Evolutionary conservation across 2,888 invertebrate species (phyloP).

Genomic region (Calliopum simillimum): DNA sequence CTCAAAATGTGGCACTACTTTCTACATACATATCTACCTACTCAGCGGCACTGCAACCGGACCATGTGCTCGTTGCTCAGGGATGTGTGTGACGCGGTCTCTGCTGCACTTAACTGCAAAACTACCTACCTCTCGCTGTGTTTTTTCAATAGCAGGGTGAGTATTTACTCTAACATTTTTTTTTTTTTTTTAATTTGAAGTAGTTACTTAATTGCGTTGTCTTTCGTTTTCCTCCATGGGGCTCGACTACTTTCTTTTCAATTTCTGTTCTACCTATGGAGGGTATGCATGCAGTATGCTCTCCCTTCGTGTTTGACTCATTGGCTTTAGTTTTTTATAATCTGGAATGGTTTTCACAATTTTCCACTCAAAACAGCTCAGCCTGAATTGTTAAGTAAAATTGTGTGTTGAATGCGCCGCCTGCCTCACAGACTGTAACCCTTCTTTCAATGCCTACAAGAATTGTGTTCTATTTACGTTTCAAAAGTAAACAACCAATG

Average conservation of each 20-base stretch:
- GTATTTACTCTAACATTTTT: slow-evolving; percentile 27
- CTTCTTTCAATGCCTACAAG: background rate
- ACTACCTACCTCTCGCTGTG: background rate
- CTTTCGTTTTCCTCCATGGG: background rate
- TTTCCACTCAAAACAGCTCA: background rate
- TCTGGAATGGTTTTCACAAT: background rate
- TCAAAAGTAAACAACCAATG: background rate
- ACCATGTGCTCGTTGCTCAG: background rate
- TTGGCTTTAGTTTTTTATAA: background rate
- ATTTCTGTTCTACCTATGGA: background rate
- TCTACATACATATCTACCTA: slow-evolving; percentile 6
- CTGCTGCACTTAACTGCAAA: background rate
- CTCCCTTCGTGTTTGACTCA: background rate
- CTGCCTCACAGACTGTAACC: background rate
- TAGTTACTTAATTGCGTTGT: slow-evolving; percentile 39
- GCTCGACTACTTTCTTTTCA: background rate
- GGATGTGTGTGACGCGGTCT: background rate
- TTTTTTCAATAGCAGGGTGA: slow-evolving; percentile 25
- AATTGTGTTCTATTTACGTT: background rate
- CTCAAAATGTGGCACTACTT: slow-evolving; percentile 23
- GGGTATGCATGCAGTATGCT: too few relatives aligned
- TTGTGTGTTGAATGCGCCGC: background rate
- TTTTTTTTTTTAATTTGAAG: slow-evolving; percentile 26
- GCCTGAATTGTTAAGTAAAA: slow-evolving; percentile 1
- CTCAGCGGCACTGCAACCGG: slow-evolving; percentile 2